These are phyloP conservation scores for Drosophila kikkawai DNA, from an alignment of 1,140 invertebrate genomes.

Conservation along the genomic window DNA sequence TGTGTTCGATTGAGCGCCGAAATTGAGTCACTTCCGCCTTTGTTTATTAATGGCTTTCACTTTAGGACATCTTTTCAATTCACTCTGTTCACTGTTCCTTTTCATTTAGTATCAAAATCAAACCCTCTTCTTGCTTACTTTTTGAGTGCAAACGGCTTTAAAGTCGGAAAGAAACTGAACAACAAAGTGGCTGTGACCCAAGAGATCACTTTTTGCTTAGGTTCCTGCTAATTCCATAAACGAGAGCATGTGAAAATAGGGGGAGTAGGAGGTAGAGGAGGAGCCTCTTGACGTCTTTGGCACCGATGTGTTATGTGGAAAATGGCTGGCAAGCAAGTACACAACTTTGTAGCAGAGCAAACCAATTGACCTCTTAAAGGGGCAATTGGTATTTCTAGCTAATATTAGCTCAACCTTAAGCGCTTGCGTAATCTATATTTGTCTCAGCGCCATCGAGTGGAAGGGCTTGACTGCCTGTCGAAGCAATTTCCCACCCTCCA, in stretches of 20 bases:
- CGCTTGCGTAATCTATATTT: slow-evolving; percentile 44
- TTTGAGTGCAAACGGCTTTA: slow-evolving; percentile 2
- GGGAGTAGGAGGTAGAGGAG: neutral
- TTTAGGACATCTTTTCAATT: neutral
- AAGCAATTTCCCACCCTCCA: slow-evolving; percentile 39
- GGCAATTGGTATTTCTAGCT: slow-evolving; percentile 7
- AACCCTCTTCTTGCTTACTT: neutral
- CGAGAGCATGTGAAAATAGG: slow-evolving; percentile 26
- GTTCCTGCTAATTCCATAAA: slow-evolving; percentile 51
- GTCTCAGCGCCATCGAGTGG: slow-evolving; percentile 33
- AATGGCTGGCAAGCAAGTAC: neutral
- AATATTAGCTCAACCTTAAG: slow-evolving; percentile 45
- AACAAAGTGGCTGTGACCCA: neutral
- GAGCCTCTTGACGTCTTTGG: slow-evolving; percentile 34
- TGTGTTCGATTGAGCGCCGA: neutral
- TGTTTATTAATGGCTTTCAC: slow-evolving; percentile 4
- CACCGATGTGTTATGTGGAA: slow-evolving; percentile 24
- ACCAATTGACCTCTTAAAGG: slow-evolving; percentile 35
- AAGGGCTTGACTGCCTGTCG: slow-evolving; percentile 44
- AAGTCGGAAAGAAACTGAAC: slow-evolving; percentile 28
- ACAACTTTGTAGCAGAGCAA: slow-evolving; percentile 15
- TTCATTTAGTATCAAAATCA: neutral
- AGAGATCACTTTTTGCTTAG: slow-evolving; percentile 1
- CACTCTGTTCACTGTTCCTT: neutral
- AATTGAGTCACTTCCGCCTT: slow-evolving; percentile 2